Conservation (phyloP, 2,888 invertebrate genomes). For the Eucera pruinosa region DNA sequence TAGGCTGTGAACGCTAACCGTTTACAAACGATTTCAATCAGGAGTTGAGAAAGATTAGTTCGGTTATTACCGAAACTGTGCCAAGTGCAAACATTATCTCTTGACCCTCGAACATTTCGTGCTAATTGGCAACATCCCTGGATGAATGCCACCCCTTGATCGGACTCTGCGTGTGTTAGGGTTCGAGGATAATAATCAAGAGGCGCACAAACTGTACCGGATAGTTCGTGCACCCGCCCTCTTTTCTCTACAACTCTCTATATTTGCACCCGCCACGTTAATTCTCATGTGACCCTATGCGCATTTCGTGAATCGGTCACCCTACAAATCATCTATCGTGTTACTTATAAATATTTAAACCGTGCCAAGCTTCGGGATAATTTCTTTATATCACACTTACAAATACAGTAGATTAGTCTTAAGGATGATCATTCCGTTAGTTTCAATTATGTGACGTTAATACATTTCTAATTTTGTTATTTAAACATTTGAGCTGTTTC, state of each 20-base stretch:
- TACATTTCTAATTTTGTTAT: too few species aligned
- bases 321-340: slow-evolving; percentile 21
- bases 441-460: too few species aligned
- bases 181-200: slow-evolving; percentile 66
- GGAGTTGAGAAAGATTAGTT: slow-evolving; percentile 3
- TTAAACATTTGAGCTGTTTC: too few species aligned
- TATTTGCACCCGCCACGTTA: slow-evolving; percentile 55
- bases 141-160: slow-evolving; percentile 49
- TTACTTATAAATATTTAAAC: neutral
- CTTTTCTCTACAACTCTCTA: slow-evolving; percentile 34
- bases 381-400: too few species aligned
- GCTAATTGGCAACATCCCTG: slow-evolving; percentile 72
- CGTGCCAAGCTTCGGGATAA: neutral
- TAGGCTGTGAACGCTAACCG: neutral
- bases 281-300: slow-evolving; percentile 66
- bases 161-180: slow-evolving; percentile 38
- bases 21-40: slow-evolving; percentile 5
- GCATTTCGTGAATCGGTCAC: slow-evolving; percentile 48
- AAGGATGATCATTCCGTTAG: neutral
- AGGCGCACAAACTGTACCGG: slow-evolving; percentile 64
- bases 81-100: slow-evolving; percentile 58
- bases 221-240: slow-evolving; percentile 42
- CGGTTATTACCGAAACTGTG: slow-evolving; percentile 48
- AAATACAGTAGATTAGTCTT: neutral
- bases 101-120: slow-evolving; percentile 46